Base-by-base conservation (phyloP, 2,113 vertebrate genomes). In the Alligator sinensis region DNA sequence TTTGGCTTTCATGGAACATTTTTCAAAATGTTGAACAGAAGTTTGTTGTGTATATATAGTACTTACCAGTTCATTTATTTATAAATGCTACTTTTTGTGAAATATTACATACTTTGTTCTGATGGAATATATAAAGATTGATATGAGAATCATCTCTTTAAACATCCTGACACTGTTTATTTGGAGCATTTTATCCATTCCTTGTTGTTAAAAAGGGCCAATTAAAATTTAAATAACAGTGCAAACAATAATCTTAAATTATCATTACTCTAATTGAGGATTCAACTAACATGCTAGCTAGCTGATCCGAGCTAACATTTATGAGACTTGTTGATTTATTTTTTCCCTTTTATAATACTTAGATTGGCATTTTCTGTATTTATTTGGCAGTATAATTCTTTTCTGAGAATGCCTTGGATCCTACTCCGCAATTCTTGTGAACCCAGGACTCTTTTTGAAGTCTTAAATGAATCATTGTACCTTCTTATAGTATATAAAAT, bases 61-160 rank as follows among this genome's bases (percentile, higher is more conserved):
- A 81, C 19, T 77, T 11, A 83, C 3, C 28, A 61, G 89, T 80
- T 95, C 30, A 93, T 91, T 91, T 79, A 88, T 91, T 91, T 60
- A 64, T 91, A 91, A 13, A 80, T 85, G 58, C 25, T 95, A 34
- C 68, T 22, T 87, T 96, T 92, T 88, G 94, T 84, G 92, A 89
- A 95, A 34, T 75, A 60, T 11, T 3, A 1, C 87, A 28, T 86
- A 54, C 24, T 82, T 91, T 87, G 34, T 80, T 80, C 27, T 60
- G 4, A 88, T 59, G 61, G 75, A 94, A 89, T 77, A 82, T 68
- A 92, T 47, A 47, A 94, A 91, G 84, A 88, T 38, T 13, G 88
- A 64, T 86, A 78, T 64, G 89, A 82, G 8, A 38, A 94, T 92
- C 86, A 93, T 80, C 64, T 95, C 93, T 82, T 94, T 96, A 91